Base-by-base conservation (phyloP, 1,140 invertebrate species). In the Drosophila lini region DNA sequence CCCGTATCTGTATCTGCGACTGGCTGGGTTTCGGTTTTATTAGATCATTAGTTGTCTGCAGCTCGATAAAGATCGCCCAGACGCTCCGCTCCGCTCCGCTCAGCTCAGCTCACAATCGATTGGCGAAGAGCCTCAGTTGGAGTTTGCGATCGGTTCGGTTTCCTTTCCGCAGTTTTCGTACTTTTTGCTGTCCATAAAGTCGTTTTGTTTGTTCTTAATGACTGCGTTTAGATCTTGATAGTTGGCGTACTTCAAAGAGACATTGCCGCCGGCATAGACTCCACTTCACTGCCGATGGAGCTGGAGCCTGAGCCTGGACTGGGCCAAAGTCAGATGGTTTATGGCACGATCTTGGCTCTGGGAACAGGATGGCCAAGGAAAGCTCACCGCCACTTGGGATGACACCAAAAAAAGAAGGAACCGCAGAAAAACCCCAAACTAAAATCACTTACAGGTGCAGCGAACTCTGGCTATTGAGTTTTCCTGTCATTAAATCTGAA, bases 31-130 rank as follows among this genome's bases (percentile, higher is more conserved):
- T 91, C 84, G 89, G 80, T 91, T 85, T 91, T 91, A 91, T 91
- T 91, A 91, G 89, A 91, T 91, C 89, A 91, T 91, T 91, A 91
- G 89, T 91, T 91, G 89, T 88, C 81, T 75, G 88, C 89, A 91
- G 73, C 50, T 80, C 81, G 89, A 91, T 91, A 91, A 91, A 81
- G 84, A 91, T 91, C 89, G 58, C 80, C 80, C 79, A 88, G 83
- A 81, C 74, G 65, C 59, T 80, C 50, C 48, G 11, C 50, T 80
- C 32, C 48, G n/a, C n/a, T 19, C 19, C 19, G 11, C 50, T 32
- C 28, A 1, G 3, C 45, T 50, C 60, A 44, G 58, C 62, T 69
- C 65, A 69, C 65, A 69, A 76, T 65, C 78, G 81, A 85, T 88
- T 70, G 79, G 67, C 84, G 65, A 77, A 65, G 71, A 69, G 71